Evolutionary conservation across 2,113 vertebrate genomes (phyloP).

Genomic region (Capricornis sumatraensis): DNA sequence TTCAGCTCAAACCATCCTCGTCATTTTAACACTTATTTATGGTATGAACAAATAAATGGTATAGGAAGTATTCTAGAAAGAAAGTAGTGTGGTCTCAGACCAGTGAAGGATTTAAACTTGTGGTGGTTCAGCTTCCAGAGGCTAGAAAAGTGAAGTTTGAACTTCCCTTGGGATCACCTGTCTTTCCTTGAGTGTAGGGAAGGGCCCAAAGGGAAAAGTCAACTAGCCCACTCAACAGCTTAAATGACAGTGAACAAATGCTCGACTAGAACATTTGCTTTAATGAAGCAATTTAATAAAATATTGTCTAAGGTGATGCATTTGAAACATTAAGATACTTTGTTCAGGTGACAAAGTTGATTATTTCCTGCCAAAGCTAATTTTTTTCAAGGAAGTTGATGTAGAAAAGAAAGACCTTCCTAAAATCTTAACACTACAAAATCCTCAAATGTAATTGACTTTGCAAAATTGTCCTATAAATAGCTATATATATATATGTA

Average conservation of each 20-base stretch:
- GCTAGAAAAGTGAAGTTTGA: background rate
- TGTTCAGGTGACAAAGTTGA: background rate
- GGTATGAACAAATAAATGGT: background rate
- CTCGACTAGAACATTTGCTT: background rate
- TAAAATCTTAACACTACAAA: background rate
- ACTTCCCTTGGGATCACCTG: conserved; percentile 29
- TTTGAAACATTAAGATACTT: background rate
- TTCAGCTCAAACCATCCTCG: background rate
- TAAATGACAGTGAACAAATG: conserved; percentile 55
- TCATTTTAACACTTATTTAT: background rate
- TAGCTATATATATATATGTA: background rate
- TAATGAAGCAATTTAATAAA: conserved; percentile 26
- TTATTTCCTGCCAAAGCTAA: background rate
- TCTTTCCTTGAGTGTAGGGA: background rate
- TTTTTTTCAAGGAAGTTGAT: background rate
- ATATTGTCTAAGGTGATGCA: background rate
- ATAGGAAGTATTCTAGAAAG: background rate
- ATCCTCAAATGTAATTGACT: background rate
- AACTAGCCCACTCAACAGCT: background rate
- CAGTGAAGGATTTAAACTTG: conserved; percentile 17
- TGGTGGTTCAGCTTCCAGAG: background rate
- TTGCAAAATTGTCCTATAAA: background rate
- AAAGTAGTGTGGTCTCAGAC: conserved; percentile 23
- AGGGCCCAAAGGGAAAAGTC: conserved; percentile 27
- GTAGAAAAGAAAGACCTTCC: background rate